Base-by-base conservation (phyloP, 2,888 invertebrate species). In the Lepeophtheirus nordmannii region DNA sequence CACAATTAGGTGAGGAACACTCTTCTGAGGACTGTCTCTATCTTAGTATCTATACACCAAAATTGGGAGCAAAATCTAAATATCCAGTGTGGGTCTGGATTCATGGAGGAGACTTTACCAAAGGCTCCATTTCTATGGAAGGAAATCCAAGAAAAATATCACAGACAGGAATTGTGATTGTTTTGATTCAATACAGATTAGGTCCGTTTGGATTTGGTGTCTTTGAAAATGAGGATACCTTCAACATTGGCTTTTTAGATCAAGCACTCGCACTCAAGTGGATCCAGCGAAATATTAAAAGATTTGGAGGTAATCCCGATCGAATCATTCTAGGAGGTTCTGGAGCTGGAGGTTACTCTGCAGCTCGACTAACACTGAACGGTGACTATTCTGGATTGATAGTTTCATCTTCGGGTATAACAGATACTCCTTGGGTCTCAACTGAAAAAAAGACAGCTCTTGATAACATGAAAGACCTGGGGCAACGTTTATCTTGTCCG, bases 81-180 rank as follows among this genome's bases (percentile, higher is more conserved):
- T 10, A 65, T 67, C 71, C 71, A 14, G 72, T 72, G 1, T 68
- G 72, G 67, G 70, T 76, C 57, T 72, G 72, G 30, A 70, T 76
- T 65, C 73, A 75, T 67, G 72, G 74, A 17, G 72, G 72, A 1
- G 68, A 67, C 8, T 70, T 70, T 58, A 64, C 67, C 10, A 57
- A 60, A 9, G 70, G 72, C 70, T 14, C n/a, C 1, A 66, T 70
- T 71, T 59, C 70, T 1, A 58, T 62, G 17, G 20, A 69, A 3
- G 71, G 70, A 41, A 69, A 69, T 5, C 69, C 70, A 0, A 67
- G 68, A 37, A 69, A 70, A 46, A 68, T 70, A 9, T 68, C 71
- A 68, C 69, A 71, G 53, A 69, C 70, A 30, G 71, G 71, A 40
- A 67, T 72, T 12, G 70, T 72, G 20, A 68, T 73, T 0, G 72